Base-by-base conservation (phyloP, 1,140 invertebrate genomes). In the Tetragonula clypearis region DNA sequence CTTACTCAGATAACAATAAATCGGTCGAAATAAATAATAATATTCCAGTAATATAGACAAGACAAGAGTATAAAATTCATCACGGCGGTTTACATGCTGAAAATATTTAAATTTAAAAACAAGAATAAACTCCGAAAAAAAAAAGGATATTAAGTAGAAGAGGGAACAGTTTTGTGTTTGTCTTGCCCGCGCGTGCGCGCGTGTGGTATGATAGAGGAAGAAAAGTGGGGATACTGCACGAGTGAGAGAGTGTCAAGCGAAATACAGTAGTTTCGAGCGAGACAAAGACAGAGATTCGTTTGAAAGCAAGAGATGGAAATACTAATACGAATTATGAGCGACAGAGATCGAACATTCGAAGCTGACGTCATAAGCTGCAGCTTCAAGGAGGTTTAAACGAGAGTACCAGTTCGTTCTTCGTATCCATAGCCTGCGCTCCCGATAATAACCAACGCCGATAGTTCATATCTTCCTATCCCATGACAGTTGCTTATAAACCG, bases 401-500 rank as follows among this genome's bases (percentile, higher is more conserved):
- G 66, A 84, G 68, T 71, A 56, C 19, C 41, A 84, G 55, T 79
- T 26, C 6, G 77, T 79, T 79, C 77, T 66, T 80, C 69, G 11
- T 74, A 58, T 53, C 17, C 55, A 15, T 68, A 58, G 60, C 11
- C 41, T 62, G 53, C 60, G 49, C 35, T 58, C 19, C n/a, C 72
- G 71, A 69, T 69, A 53, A 78, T 56, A 79, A 84, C 15, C 19
- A 77, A 84, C 75, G 68, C 68, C 58, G 75, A 56, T 56, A 77
- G 66, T 62, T 62, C 49, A 35, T 53, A n/a, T 66, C 26, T 26
- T 17, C 26, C 14, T 30, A 26, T 65, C 72, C 62, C 58, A 60
- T 60, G 86, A 69, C 90, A 91, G 91, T 92, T 87, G 87, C 82
- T 88, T 89, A 71, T 82, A 84, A 92, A 87, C 80, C 86, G 81